These are phyloP conservation scores for Phyto melanocephala DNA, from an alignment of 2,888 invertebrate species.

Conservation along the genomic window DNA sequence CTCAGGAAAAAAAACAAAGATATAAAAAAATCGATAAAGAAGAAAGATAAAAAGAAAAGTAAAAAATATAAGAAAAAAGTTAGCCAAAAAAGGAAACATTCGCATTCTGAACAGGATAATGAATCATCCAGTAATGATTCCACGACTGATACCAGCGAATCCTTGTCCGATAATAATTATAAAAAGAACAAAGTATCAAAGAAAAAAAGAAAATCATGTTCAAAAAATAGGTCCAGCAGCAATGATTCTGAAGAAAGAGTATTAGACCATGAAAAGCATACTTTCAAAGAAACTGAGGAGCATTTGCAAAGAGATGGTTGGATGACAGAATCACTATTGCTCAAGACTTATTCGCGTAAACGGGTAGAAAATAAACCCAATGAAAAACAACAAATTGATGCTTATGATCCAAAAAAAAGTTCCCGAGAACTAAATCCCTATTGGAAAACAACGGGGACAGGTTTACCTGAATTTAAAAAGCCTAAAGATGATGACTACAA, in stretches of 20 bases:
- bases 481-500: slow-evolving; percentile 73
- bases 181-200: slow-evolving; percentile 51
- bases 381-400: slow-evolving; percentile 81
- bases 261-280: neutral
- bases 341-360: slow-evolving; percentile 77
- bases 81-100: slow-evolving; percentile 52
- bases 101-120: slow-evolving; percentile 33
- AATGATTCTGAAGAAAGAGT: slow-evolving; percentile 2
- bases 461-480: slow-evolving; percentile 83
- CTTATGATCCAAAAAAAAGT: slow-evolving; percentile 86
- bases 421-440: slow-evolving; percentile 92
- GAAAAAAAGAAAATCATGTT: slow-evolving; percentile 14
- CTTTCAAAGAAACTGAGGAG: slow-evolving; percentile 82
- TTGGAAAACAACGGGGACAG: slow-evolving; percentile 93
- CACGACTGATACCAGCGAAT: slow-evolving; percentile 55
- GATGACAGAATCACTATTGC: slow-evolving; percentile 84
- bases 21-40: slow-evolving; percentile 75
- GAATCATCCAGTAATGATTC: slow-evolving; percentile 9
- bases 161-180: slow-evolving; percentile 23
- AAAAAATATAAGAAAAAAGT: slow-evolving; percentile 64
- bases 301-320: slow-evolving; percentile 84
- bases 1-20: slow-evolving; percentile 70
- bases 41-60: slow-evolving; percentile 68
- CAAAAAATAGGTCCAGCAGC: neutral
- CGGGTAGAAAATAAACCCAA: slow-evolving; percentile 79